phyloP scores from a whole-genome alignment of 2,797 vertebrate genomes.

The Pangasius krempfi region DNA sequence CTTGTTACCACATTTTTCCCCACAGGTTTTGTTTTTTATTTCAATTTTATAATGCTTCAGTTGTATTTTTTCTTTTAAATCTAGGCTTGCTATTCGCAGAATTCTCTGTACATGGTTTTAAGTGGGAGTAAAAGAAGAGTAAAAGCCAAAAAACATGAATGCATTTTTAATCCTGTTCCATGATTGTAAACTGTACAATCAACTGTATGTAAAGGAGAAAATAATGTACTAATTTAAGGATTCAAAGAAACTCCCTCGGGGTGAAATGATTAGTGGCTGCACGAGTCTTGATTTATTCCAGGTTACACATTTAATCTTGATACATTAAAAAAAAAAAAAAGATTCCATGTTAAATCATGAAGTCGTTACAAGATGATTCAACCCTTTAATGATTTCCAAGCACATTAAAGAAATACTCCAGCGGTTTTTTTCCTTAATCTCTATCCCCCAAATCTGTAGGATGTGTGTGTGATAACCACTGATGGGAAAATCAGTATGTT shows the following conservation, averaged over 20 bases:
- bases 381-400: neutral
- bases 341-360: neutral
- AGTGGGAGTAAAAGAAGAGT: slow-evolving; percentile 68
- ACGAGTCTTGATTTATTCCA: slow-evolving; percentile 23
- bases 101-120: slow-evolving; percentile 81
- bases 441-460: neutral
- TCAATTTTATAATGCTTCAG: slow-evolving; percentile 57
- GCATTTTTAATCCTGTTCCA: slow-evolving; percentile 76
- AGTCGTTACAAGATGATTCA: neutral
- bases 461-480: neutral
- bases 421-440: neutral
- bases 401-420: neutral
- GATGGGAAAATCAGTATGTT: neutral
- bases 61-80: slow-evolving; percentile 57
- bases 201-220: slow-evolving; percentile 85
- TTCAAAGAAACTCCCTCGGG: slow-evolving; percentile 65
- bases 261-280: slow-evolving; percentile 13
- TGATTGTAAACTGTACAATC: slow-evolving; percentile 85
- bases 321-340: neutral
- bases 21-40: slow-evolving; percentile 61
- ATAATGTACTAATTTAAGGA: slow-evolving; percentile 90
- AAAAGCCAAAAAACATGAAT: slow-evolving; percentile 69
- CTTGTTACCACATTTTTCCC: slow-evolving; percentile 62
- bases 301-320: neutral
- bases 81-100: slow-evolving; percentile 75